Evolutionary conservation across 2,888 invertebrate species (phyloP).

Genomic region (Ectemnius cavifrons): DNA sequence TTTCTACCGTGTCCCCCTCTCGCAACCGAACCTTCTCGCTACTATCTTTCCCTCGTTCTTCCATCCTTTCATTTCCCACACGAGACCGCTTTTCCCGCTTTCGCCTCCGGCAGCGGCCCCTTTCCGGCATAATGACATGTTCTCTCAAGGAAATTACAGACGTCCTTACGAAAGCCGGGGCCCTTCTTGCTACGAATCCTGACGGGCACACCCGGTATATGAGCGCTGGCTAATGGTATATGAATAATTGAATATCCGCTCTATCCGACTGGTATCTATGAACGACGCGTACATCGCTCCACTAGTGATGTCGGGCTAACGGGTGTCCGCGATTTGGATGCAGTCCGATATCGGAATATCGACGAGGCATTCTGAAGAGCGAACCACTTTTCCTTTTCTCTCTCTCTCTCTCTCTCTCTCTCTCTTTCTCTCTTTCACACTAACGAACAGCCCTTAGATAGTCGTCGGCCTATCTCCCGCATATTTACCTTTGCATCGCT

Average conservation of each 20-base stretch:
- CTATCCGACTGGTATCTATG: conserved; percentile 59
- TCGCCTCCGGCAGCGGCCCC: background rate
- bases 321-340: conserved; percentile 46
- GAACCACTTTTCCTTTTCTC: background rate
- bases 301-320: conserved; percentile 41
- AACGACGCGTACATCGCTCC: conserved; percentile 49
- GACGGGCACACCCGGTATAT: conserved; percentile 54
- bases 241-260: conserved; percentile 66
- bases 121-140: conserved; percentile 45
- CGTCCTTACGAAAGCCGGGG: conserved; percentile 40
- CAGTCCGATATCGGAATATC: background rate
- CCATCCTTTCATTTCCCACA: conserved; percentile 15
- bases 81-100: conserved; percentile 2
- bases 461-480: conserved; percentile 1
- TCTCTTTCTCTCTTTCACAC: too few relatives aligned
- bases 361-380: background rate
- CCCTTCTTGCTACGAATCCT: background rate
- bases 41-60: conserved; percentile 13
- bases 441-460: too few relatives aligned
- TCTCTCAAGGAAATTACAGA: conserved; percentile 47
- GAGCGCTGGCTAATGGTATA: conserved; percentile 61
- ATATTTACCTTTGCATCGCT: background rate
- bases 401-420: too few relatives aligned
- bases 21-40: conserved; percentile 6
- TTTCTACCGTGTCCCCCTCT: background rate